Evolutionary conservation across 2,888 invertebrate species (phyloP), one percentile per base, ranked within the genome.

Genomic region (Hydroisotoma schaefferi): DNA sequence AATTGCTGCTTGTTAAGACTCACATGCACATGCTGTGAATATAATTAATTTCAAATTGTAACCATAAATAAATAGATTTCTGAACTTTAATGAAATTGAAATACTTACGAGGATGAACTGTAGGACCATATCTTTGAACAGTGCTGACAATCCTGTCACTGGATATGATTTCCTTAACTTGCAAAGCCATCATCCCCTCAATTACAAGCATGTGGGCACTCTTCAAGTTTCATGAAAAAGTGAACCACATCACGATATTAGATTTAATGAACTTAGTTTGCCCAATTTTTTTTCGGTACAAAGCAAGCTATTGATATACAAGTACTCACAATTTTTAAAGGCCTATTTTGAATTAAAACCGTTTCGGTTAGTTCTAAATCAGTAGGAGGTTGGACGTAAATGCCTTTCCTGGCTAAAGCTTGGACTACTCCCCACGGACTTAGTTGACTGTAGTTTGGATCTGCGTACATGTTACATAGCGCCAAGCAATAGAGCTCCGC

Each of bases 341-440:
- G 95, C 77, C 92, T 92, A 70, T 91, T 94, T 82, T 95, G 94
- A 77, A 94, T 92, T 74, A 97, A 87, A 74, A 91, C 90, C 63
- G 94, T 94, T 81, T 95, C 95, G 43, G 95, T 95, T 77, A 95
- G 86, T 76, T 90, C 88, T 75, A 87, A 84, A 78, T 92, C 93
- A 61, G 87, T 83, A 63, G 88, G 85, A 77, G 93, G 91, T 59
- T 84, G 83, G 69, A 91, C 86, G 75, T 86, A 89, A 61, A 94
- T 87, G 65, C 94, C 94, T 79, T 94, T 94, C 76, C 94, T 83
- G 72, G 90, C 86, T 75, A 97, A 81, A 58, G 92, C 91, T 82
- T 94, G 94, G 76, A 95, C 84, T 76, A 95, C 92, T 77, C 92
- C 89, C 86, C 89, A 89, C 80, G 95, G 94, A 81, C 93, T 94